phyloP scores from a whole-genome alignment of 2,888 invertebrate genomes.

The Erebia aethiops region DNA sequence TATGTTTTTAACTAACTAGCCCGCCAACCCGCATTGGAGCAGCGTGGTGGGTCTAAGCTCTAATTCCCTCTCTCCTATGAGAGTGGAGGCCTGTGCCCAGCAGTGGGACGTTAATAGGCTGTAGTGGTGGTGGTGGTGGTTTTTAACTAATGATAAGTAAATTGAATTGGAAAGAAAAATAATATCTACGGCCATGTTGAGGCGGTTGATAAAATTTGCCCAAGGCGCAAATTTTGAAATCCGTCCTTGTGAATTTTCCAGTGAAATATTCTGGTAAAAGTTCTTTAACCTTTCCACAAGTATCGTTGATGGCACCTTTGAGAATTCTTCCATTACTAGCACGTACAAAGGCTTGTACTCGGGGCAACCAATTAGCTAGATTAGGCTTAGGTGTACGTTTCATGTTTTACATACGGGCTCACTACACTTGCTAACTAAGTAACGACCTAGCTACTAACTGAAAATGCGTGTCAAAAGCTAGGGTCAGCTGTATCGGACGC shows the following conservation, averaged over 20 bases:
- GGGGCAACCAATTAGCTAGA: constrained; percentile 29
- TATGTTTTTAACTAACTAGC: too few species aligned
- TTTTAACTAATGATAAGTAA: too few species aligned
- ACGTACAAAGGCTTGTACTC: constrained; percentile 24
- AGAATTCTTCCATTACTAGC: constrained; percentile 35
- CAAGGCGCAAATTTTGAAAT: background rate
- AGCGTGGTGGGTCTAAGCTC: too few species aligned
- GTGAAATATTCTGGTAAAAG: constrained; percentile 34
- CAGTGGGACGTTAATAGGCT: too few species aligned
- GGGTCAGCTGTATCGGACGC: too few species aligned
- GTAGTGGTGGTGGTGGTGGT: too few species aligned
- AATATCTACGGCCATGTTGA: background rate
- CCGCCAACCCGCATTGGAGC: too few species aligned
- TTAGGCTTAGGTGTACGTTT: constrained; percentile 15
- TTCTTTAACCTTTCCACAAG: constrained; percentile 31
- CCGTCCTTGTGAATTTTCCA: constrained; percentile 17
- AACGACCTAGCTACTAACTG: background rate
- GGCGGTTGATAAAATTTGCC: background rate
- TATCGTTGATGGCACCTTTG: constrained; percentile 35
- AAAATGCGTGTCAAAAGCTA: too few species aligned
- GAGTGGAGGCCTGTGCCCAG: too few species aligned
- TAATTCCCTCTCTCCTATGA: too few species aligned
- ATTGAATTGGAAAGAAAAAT: too few species aligned
- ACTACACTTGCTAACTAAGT: background rate
- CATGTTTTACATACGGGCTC: constrained; percentile 6